Percentiles rank a stretch among this genome's conserved stretches.
phyloP scores from a whole-genome alignment of 2,797 vertebrate genomes.

The Coregonus ussuriensis region DNA sequence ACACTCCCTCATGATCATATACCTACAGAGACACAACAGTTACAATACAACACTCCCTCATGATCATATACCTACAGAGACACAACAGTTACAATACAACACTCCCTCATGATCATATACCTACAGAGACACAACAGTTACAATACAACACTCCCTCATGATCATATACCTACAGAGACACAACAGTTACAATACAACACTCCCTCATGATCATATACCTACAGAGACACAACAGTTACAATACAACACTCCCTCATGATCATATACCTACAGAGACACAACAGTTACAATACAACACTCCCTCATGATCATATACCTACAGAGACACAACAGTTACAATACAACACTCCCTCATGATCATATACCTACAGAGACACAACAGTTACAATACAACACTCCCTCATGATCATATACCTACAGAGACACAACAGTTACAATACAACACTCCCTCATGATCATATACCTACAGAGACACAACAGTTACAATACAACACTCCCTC shows the following conservation, averaged over 20 bases:
- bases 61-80: too few relatives aligned
- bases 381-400: conserved; percentile 83
- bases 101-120: too few relatives aligned
- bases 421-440: background rate
- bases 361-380: background rate
- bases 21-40: conserved; percentile 75
- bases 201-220: conserved; percentile 71
- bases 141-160: conserved; percentile 92
- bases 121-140: too few relatives aligned
- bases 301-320: background rate
- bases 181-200: conserved; percentile 74
- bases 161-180: conserved; percentile 90
- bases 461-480: too few relatives aligned
- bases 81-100: too few relatives aligned
- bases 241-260: conserved; percentile 96
- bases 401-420: conserved; percentile 97
- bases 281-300: too few relatives aligned
- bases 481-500: too few relatives aligned
- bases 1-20: conserved; percentile 98
- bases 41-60: background rate
- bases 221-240: conserved; percentile 31
- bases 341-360: background rate
- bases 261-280: conserved; percentile 85
- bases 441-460: too few relatives aligned
- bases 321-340: background rate